Percentiles rank a stretch among this genome's conserved stretches.
phyloP scores from a whole-genome alignment of 2,888 invertebrate species.

The Diaprepes abbreviatus region DNA sequence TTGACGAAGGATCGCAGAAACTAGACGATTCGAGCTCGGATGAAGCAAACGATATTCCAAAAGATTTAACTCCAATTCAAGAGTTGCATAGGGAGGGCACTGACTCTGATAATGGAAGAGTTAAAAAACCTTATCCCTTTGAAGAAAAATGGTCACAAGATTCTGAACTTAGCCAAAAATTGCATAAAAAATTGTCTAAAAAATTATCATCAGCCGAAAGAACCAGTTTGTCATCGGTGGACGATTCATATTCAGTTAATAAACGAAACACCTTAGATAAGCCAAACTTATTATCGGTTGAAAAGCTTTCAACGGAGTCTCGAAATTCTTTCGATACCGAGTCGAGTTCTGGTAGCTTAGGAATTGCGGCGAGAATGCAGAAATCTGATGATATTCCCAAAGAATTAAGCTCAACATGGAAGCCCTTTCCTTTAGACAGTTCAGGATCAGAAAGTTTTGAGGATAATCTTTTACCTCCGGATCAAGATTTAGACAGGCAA shows the following conservation, averaged over 20 bases:
- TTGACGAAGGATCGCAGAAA: conserved; percentile 64
- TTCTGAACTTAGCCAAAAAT: conserved; percentile 64
- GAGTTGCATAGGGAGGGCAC: conserved; percentile 56
- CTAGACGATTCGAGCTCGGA: conserved; percentile 60
- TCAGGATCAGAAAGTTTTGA: conserved; percentile 89
- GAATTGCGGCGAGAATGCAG: conserved; percentile 74
- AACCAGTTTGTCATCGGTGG: conserved; percentile 63
- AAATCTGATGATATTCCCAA: conserved; percentile 73
- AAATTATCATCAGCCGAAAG: conserved; percentile 66
- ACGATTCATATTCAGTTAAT: conserved; percentile 62
- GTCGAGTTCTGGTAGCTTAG: conserved; percentile 81
- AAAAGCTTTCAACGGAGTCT: conserved; percentile 73
- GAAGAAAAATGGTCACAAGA: conserved; percentile 68
- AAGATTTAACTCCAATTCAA: conserved; percentile 62
- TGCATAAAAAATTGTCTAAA: conserved; percentile 65
- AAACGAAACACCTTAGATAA: conserved; percentile 60
- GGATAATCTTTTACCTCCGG: conserved; percentile 85
- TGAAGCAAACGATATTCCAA: conserved; percentile 63
- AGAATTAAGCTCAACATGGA: conserved; percentile 85
- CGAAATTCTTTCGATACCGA: conserved; percentile 82
- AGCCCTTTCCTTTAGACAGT: conserved; percentile 86
- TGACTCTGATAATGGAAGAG: conserved; percentile 54
- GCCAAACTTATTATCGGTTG: conserved; percentile 62
- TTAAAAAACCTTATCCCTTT: conserved; percentile 65
- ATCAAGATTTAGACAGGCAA: conserved; percentile 72